Base-by-base conservation (phyloP, 2,797 vertebrate species). In the Hozukius guyotensis region DNA sequence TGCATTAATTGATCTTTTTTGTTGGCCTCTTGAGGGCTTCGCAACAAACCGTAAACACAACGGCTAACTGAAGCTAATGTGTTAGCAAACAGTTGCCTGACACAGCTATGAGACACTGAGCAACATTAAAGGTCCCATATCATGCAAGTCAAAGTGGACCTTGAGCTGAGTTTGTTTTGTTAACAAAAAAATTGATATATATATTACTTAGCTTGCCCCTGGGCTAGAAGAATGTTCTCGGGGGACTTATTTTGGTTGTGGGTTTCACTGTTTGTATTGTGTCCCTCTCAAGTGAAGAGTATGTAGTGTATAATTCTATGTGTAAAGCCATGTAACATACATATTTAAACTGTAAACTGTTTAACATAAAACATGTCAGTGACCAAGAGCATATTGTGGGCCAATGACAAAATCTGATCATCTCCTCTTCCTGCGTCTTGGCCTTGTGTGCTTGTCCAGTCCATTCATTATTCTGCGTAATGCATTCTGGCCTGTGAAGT, bases 401-500 rank as follows among this genome's bases (percentile, higher is more conserved):
- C n/a, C 38, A 42, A 11, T 42, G 66, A 71, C 6, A 55, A 68
- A 56, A 57, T 85, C 31, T 62, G 56, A 72, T 78, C 57, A 62
- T 77, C 64, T 80, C 46, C 53, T 29, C 71, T 72, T 82, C 52
- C 60, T 80, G 61, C 25, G 32, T 63, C 63, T 75, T 61, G 87
- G 73, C 82, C 75, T 83, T 75, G 80, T 62, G 25, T 20, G 25
- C 70, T 65, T 72, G 80, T 77, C 52, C 61, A 14, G 32, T 69
- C 67, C 78, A 89, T 90, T 80, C 61, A 81, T 92, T 84, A 90
- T 77, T 80, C 49, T 70, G 42, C 68, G 16, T 81, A 86, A 86
- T 83, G 72, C 55, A 87, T 78, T 81, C 74, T 82, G 84, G 56
- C 38, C 65, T 80, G 72, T 78, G 75, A 87, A 80, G 49, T 71